Base-by-base conservation (phyloP, 2,113 vertebrate species). In the Cinclus mexicanus region DNA sequence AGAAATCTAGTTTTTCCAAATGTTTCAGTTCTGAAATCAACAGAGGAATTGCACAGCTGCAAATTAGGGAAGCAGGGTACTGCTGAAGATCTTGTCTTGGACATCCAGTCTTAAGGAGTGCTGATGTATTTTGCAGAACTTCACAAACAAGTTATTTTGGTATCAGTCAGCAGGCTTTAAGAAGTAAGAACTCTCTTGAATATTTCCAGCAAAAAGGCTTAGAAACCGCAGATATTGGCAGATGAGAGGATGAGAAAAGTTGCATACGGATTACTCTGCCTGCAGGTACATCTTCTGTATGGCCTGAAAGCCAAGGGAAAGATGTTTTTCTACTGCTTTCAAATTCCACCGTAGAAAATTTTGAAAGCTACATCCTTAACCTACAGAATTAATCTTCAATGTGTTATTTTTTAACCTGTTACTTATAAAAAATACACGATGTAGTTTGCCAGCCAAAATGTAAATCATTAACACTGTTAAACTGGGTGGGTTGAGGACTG, bases 401-500 rank as follows among this genome's bases (percentile, higher is more conserved):
- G n/a, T 65, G 46, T 56, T 82, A 14, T 82, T 78, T 87, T 87
- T 88, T 77, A 94, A 88, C 52, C 4, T 94, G 86, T 86, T 83
- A 86, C 83, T 88, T 94, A 80, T 83, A 42, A 90, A 93, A 95
- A 95, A 68, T 1, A 37, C 65, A 67, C 42, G 13, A 37, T 65
- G 61, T 82, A 61, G 65, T 82, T 87, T 23, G 82, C 28, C 7
- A 83, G 70, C 35, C 29, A 55, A 91, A 93, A 69, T 31, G 89
- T 94, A 91, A 95, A 93, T 95, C 75, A 93, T 94, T 95, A 95
- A 93, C 90, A 4, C 44, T 70, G 47, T 90, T 89, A 64, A 89
- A 79, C 44, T 77, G 14, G 53, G 19, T 69, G 37, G 28, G 25
- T 26, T 59, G 67, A 85, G 39, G 42, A 42, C 19, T 83, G 70